Conservation (phyloP, 2,113 vertebrate genomes). For the Mormoops blainvillei region DNA sequence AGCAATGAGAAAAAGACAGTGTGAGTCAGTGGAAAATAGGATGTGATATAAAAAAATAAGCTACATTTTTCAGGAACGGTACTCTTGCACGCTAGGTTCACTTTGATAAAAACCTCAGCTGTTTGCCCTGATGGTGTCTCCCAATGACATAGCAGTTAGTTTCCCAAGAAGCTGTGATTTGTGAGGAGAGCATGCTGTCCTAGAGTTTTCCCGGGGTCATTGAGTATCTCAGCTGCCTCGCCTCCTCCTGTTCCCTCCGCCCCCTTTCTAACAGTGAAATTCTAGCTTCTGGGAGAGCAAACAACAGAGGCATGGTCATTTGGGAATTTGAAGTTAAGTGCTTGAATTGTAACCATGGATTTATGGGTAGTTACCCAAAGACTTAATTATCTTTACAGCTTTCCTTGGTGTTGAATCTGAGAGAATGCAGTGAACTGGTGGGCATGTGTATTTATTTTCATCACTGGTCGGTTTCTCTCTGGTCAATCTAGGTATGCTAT, state of each 20-base stretch:
- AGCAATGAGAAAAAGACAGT: background rate
- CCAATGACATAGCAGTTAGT: background rate
- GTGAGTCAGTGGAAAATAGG: background rate
- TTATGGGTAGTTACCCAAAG: conserved; percentile 47
- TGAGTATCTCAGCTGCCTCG: background rate
- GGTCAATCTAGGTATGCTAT: conserved; percentile 2
- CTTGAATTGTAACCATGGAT: conserved; percentile 45
- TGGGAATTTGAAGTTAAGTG: conserved; percentile 32
- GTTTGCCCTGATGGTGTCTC: background rate
- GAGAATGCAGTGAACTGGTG: background rate
- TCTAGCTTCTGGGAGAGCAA: conserved; percentile 4
- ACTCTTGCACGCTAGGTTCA: background rate
- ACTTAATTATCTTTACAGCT: conserved; percentile 38
- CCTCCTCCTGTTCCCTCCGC: background rate
- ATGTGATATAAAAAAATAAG: conserved; percentile 12
- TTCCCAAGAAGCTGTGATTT: conserved; percentile 3
- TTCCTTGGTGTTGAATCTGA: conserved; percentile 27
- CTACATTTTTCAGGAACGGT: background rate
- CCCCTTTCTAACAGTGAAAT: conserved; percentile 13
- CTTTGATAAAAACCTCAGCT: background rate
- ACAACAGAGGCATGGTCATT: background rate
- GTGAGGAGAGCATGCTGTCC: background rate
- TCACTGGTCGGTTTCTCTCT: conserved; percentile 39
- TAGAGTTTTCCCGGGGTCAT: background rate
- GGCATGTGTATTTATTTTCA: conserved; percentile 50